These are phyloP conservation scores for Aphelenchoides avenae DNA, from an alignment of 1,140 invertebrate genomes.

Conservation along the genomic window DNA sequence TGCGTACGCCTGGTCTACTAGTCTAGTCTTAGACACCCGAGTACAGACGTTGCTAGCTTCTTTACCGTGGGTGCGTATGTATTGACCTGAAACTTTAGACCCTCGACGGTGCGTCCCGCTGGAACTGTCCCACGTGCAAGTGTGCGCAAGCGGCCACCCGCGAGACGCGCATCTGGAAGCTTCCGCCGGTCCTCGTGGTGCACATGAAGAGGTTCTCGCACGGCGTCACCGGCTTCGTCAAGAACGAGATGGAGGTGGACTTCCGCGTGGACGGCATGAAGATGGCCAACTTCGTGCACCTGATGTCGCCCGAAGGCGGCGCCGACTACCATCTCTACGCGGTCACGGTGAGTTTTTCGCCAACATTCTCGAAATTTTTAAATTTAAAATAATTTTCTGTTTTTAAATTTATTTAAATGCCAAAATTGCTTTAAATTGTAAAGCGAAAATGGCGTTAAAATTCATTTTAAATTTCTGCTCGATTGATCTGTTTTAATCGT, in stretches of 20 bases:
- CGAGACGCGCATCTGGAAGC: conserved; percentile 11
- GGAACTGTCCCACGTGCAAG: conserved; percentile 15
- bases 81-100: conserved; percentile 1
- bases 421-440: no score
- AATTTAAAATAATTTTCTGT: no score
- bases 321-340: conserved; percentile 15
- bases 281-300: conserved; percentile 6
- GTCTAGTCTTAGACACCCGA: no score
- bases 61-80: no score
- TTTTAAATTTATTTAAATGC: no score
- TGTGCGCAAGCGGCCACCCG: conserved; percentile 9
- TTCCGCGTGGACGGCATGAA: conserved; percentile 4
- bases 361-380: conserved; percentile 2
- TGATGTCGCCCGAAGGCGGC: not conserved
- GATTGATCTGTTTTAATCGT: no score
- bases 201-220: conserved; percentile 23
- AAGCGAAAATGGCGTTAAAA: no score
- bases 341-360: conserved; percentile 18
- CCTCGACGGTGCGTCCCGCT: conserved; percentile 8
- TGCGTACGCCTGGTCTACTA: no score
- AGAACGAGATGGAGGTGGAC: conserved; percentile 20
- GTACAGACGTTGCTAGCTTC: no score
- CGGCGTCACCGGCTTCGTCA: conserved; percentile 8
- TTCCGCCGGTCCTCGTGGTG: conserved; percentile 19
- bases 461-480: no score